Evolutionary conservation across 2,888 invertebrate species (phyloP).

Genomic region (Conomelus anceps): DNA sequence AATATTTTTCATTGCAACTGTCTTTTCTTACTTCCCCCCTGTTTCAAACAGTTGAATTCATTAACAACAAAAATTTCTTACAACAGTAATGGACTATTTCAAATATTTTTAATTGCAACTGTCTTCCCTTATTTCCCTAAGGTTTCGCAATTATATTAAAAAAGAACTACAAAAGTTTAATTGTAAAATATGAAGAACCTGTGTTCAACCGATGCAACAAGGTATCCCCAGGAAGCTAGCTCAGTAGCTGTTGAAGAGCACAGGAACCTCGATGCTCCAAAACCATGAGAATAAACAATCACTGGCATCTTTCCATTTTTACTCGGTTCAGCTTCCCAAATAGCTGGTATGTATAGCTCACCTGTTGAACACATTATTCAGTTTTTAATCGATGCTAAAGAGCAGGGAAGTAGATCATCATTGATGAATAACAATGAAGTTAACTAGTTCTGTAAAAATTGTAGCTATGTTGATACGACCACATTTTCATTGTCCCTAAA

Average conservation of each 20-base stretch:
- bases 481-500: too few species aligned
- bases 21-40: neutral
- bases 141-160: too few species aligned
- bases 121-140: too few species aligned
- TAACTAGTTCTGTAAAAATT: too few species aligned
- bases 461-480: too few species aligned
- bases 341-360: constrained; percentile 47
- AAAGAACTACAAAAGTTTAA: too few species aligned
- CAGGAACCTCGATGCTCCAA: constrained; percentile 54
- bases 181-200: constrained; percentile 42
- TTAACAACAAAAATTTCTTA: too few species aligned
- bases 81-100: too few species aligned
- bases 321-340: constrained; percentile 45
- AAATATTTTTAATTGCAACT: too few species aligned
- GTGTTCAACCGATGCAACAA: constrained; percentile 60
- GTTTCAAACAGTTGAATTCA: neutral
- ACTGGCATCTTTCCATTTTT: constrained; percentile 46
- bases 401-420: neutral
- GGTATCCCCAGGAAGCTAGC: constrained; percentile 57
- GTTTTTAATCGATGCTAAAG: neutral
- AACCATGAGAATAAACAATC: constrained; percentile 58
- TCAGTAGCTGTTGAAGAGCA: constrained; percentile 55
- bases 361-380: constrained; percentile 38
- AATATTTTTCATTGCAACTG: too few species aligned
- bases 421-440: too few species aligned